Percentiles rank a stretch among this genome's conserved stretches.
These are phyloP conservation scores for Platichthys stellatus DNA, from an alignment of 2,113 vertebrate genomes.

Conservation along the genomic window DNA sequence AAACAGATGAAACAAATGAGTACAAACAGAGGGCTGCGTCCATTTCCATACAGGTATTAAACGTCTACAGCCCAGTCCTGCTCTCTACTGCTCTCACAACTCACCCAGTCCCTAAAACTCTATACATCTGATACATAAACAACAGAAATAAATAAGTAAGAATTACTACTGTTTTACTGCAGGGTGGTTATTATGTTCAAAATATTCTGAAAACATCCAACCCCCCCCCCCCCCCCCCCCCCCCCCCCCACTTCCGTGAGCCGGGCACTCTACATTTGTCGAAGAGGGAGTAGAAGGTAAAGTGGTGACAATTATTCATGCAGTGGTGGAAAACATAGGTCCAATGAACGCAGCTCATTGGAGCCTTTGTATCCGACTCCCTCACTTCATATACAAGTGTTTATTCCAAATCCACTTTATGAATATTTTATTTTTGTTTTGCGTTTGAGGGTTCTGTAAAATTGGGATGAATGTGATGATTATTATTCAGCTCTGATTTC, in stretches of 20 bases:
- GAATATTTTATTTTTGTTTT: constrained; percentile 2
- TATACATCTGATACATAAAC: background rate
- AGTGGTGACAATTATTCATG: constrained; percentile 45
- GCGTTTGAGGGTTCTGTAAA: background rate
- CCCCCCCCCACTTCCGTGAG: background rate
- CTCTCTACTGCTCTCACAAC: background rate
- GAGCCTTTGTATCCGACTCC: constrained; percentile 9
- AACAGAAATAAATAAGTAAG: background rate
- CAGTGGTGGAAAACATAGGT: constrained; percentile 16
- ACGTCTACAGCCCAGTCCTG: too few species aligned
- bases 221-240: background rate
- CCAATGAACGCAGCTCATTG: constrained; percentile 12
- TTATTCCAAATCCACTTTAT: constrained; percentile 22
- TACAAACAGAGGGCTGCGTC: too few species aligned
- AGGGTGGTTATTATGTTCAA: background rate
- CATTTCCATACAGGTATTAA: too few species aligned
- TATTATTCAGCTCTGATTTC: background rate
- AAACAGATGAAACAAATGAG: too few species aligned
- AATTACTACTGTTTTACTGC: background rate
- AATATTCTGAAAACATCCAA: too few species aligned
- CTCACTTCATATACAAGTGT: constrained; percentile 20
- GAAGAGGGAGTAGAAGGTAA: constrained; percentile 15
- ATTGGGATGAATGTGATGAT: constrained; percentile 4
- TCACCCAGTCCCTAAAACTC: background rate
- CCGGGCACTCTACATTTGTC: constrained; percentile 22